These are phyloP conservation scores for Cheiracanthium punctorium DNA, from an alignment of 2,888 invertebrate species.

Conservation along the genomic window DNA sequence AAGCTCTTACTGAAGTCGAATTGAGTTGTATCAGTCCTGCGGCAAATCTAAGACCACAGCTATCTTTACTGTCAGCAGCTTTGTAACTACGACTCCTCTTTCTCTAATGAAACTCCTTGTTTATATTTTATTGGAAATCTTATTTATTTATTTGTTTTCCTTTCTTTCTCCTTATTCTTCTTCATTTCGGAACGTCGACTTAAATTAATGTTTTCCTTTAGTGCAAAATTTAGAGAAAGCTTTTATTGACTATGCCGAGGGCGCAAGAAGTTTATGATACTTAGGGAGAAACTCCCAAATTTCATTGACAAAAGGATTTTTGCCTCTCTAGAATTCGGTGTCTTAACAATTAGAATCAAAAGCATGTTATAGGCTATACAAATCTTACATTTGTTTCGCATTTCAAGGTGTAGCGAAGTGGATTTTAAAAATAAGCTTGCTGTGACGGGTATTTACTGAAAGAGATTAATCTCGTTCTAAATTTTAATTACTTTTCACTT, in stretches of 20 bases:
- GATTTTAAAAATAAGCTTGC: not conserved
- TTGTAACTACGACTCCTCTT: not conserved
- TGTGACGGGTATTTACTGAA: not conserved
- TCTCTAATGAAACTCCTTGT: not conserved
- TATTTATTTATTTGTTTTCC: no score
- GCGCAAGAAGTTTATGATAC: not conserved
- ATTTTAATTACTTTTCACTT: not conserved
- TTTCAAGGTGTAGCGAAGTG: not conserved
- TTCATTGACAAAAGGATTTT: not conserved
- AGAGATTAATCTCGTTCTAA: no score
- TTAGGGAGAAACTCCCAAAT: not conserved
- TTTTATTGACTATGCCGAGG: not conserved
- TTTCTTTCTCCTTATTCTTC: slow-evolving; percentile 12
- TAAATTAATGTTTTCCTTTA: not conserved
- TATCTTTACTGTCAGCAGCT: slow-evolving; percentile 31
- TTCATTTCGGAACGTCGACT: not conserved
- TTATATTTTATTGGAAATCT: slow-evolving; percentile 26
- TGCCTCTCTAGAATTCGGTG: not conserved
- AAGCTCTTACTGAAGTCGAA: slow-evolving; percentile 26
- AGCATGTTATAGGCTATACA: no score
- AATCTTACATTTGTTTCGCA: no score
- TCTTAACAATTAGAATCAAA: not conserved
- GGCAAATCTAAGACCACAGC: slow-evolving; percentile 37
- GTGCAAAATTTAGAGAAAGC: not conserved
- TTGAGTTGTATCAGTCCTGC: slow-evolving; percentile 32